Conservation (phyloP, 2,888 invertebrate genomes). For the Tanytarsus gracilentus region DNA sequence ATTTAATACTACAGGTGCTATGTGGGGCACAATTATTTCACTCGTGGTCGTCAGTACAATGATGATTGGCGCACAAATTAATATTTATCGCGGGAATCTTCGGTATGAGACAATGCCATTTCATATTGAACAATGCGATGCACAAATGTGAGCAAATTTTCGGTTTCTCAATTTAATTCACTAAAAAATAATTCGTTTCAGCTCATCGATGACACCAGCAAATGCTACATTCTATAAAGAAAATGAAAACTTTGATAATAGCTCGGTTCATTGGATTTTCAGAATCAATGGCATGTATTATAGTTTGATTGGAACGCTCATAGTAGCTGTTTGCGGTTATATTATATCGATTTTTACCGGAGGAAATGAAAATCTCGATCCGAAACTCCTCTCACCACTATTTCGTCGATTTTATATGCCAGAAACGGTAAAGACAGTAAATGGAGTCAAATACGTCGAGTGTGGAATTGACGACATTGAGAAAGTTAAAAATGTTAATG, state of each 20-base stretch:
- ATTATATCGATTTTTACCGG: constrained; percentile 23
- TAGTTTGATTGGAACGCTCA: constrained; percentile 19
- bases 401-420: neutral
- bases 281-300: constrained; percentile 24
- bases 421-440: neutral
- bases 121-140: constrained; percentile 16
- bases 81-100: constrained; percentile 18
- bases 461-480: neutral
- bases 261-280: constrained; percentile 20
- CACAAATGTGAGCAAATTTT: neutral
- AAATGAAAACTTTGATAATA: neutral
- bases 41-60: constrained; percentile 11
- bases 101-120: constrained; percentile 20
- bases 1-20: constrained; percentile 22
- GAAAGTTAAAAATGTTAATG: neutral
- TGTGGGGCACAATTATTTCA: constrained; percentile 26
- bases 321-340: constrained; percentile 19
- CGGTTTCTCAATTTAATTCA: neutral
- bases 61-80: constrained; percentile 24
- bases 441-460: neutral
- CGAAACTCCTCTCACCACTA: constrained; percentile 14
- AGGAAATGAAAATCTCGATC: constrained; percentile 18
- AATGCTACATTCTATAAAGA: constrained; percentile 2
- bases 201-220: neutral
- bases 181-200: neutral